These are phyloP conservation scores for Zoanthus gigantus DNA, from an alignment of 92 coral and sea anemone genomes.

Conservation along the genomic window DNA sequence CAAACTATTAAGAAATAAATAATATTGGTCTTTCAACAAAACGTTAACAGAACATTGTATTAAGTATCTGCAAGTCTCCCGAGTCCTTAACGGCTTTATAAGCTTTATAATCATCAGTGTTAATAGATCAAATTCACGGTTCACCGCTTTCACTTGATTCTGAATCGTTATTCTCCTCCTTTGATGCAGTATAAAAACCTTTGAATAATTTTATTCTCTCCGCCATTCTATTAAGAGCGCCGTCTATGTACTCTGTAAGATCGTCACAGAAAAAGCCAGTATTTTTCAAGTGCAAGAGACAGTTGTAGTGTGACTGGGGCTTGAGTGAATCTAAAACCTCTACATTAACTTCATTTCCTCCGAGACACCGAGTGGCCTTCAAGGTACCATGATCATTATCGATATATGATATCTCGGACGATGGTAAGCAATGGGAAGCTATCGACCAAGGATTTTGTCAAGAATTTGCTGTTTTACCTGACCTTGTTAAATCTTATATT, in stretches of 20 bases:
- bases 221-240: background rate
- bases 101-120: slow-evolving; percentile 25
- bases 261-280: slow-evolving; percentile 28
- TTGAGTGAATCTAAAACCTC: slow-evolving; percentile 21
- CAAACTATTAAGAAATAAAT: background rate
- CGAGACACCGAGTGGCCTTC: no score
- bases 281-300: slow-evolving; percentile 39
- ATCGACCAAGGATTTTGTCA: no score
- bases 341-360: no score
- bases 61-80: slow-evolving; percentile 32
- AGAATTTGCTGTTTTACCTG: no score
- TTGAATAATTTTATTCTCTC: slow-evolving; percentile 19
- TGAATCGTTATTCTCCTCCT: slow-evolving; percentile 28
- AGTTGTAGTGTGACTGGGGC: slow-evolving; percentile 42
- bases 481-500: no score
- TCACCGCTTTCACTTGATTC: slow-evolving; percentile 37
- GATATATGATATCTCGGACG: no score
- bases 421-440: no score
- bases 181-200: slow-evolving; percentile 17
- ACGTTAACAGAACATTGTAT: slow-evolving; percentile 12
- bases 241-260: slow-evolving; percentile 25
- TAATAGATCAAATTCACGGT: slow-evolving; percentile 25
- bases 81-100: slow-evolving; percentile 4
- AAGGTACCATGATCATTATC: no score
- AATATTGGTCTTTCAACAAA: slow-evolving; percentile 20